These are phyloP conservation scores for Drosophila yakuba DNA, from an alignment of 1,140 invertebrate genomes.

Conservation along the genomic window DNA sequence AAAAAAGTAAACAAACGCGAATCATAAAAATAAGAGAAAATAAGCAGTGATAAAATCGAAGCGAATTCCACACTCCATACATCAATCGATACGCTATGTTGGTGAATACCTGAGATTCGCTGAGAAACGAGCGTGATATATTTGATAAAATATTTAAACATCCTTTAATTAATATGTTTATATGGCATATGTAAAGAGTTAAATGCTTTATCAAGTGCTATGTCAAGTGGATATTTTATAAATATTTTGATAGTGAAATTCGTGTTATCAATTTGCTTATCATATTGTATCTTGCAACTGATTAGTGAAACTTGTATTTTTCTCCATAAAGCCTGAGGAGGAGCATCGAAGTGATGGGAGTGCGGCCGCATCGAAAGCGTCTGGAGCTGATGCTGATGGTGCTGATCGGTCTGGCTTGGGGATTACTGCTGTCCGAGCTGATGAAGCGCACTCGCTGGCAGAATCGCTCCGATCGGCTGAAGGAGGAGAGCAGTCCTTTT, in stretches of 20 bases:
- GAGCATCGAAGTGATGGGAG: slow-evolving; percentile 21
- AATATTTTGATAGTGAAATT: no score
- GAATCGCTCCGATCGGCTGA: neutral
- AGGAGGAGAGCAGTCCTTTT: neutral
- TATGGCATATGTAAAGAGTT: no score
- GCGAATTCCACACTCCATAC: slow-evolving; percentile 10
- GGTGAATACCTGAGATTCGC: neutral
- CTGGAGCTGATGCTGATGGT: slow-evolving; percentile 52
- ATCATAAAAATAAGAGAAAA: slow-evolving; percentile 6
- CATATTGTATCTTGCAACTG: no score
- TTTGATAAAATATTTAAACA: neutral
- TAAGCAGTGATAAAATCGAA: neutral
- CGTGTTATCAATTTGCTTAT: no score
- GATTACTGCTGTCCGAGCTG: slow-evolving; percentile 41
- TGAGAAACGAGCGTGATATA: neutral
- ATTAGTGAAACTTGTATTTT: neutral
- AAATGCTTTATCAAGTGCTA: no score
- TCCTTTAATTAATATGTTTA: no score
- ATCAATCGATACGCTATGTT: neutral
- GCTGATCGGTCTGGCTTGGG: slow-evolving; percentile 51
- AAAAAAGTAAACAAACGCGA: slow-evolving; percentile 64
- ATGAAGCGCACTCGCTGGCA: slow-evolving; percentile 21
- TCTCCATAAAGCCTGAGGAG: neutral
- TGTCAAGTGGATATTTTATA: no score
- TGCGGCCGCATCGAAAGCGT: slow-evolving; percentile 32